Evolutionary conservation across 2,797 vertebrate species (phyloP).

Genomic region (Octomys mimax): DNA sequence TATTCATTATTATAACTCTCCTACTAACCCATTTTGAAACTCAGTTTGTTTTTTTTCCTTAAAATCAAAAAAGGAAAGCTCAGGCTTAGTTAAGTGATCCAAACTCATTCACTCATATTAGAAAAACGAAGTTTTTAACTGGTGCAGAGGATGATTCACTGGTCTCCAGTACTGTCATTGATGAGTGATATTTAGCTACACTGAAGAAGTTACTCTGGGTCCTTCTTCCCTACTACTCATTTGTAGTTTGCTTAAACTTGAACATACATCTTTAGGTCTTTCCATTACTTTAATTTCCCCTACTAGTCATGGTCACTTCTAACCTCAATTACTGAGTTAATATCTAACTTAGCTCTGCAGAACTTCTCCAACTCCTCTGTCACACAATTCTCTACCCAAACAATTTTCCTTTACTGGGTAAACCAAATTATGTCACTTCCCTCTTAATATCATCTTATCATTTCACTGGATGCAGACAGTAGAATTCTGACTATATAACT

Average conservation of each 20-base stretch:
- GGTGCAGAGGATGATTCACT: background rate
- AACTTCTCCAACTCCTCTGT: background rate
- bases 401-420: background rate
- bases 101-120: background rate
- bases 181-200: background rate
- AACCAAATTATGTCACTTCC: background rate
- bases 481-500: background rate
- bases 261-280: background rate
- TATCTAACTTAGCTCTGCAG: background rate
- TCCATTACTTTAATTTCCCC: background rate
- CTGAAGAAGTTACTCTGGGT: background rate
- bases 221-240: background rate
- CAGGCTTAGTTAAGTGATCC: background rate
- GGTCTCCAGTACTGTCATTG: background rate
- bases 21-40: too few relatives aligned
- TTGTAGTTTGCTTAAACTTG: background rate
- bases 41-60: too few relatives aligned
- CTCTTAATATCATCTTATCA: background rate
- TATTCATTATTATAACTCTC: too few relatives aligned
- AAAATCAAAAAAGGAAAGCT: too few relatives aligned
- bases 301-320: background rate
- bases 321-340: background rate
- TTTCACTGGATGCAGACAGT: background rate
- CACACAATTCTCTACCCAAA: background rate
- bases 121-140: background rate